Evolutionary conservation across 2,797 vertebrate species (phyloP), one percentile per base, ranked within the genome.

Genomic region (Artibeus lituratus): DNA sequence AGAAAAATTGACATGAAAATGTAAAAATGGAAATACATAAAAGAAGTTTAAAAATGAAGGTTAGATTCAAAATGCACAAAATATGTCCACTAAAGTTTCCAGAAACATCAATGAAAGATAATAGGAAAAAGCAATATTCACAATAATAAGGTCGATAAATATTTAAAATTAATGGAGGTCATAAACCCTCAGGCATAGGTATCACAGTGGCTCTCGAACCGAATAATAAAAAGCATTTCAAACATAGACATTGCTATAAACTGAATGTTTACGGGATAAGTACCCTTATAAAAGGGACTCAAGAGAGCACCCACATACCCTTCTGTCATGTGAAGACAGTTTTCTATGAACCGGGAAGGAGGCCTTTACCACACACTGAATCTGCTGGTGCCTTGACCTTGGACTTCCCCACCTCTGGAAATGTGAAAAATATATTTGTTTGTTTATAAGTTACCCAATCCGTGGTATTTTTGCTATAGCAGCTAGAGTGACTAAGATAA

Each of bases 101-200:
- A 86, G 42, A 95, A 87, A 26, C 92, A 55, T 16, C 59, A 77
- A 22, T 55, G 49, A 81, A 94, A 67, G 47, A 24, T 4, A 76
- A 35, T 51, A 0, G 0, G 1, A 14, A 70, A 12, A 94, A 14
- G n/a, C 55, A 87, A 62, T 78, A 70, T 74, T 72, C 16, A 49
- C 73, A 83, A 51, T 70, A 81, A 62, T n/a, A 47, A 74, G 18
- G 9, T 26, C 62, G 24, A 86, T 10, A 86, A 55, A 80, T 16
- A 1, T 77, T 32, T 39, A 76, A 77, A 78, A 70, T 82, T 44
- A 57, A 74, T n/a, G 5, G 69, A 87, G 59, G 5, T 88, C 53
- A 91, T 51, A 15, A 87, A 69, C 90, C 22, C 10, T 94, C 18
- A 90, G 55, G 67, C 49, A 12, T 0, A 29, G 29, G 2, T 59